phyloP scores from a whole-genome alignment of 2,113 vertebrate genomes.

The Ascaphus truei region DNA sequence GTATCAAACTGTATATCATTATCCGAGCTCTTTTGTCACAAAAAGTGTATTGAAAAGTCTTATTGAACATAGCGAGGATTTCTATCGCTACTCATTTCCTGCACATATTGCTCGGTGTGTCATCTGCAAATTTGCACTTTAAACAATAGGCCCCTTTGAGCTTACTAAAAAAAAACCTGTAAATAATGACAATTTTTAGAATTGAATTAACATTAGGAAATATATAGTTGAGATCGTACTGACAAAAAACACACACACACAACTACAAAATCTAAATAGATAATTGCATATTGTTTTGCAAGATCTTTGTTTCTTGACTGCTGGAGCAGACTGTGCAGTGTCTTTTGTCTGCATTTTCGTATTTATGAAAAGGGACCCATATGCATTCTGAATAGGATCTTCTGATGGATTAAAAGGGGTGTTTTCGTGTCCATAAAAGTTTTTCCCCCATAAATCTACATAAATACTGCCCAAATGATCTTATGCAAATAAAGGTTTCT shows the following conservation, averaged over 20 bases:
- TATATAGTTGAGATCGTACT: constrained; percentile 20
- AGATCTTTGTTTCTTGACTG: constrained; percentile 3
- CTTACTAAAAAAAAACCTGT: neutral
- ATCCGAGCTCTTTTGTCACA: too few species aligned
- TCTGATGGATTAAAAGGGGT: constrained; percentile 17
- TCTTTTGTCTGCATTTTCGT: constrained; percentile 1
- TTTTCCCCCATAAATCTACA: constrained; percentile 23
- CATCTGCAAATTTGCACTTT: neutral
- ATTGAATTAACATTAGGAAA: neutral
- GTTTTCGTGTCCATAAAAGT: constrained; percentile 25
- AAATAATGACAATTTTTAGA: constrained; percentile 21
- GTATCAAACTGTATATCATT: too few species aligned
- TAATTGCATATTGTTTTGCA: constrained; percentile 16
- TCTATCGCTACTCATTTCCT: too few species aligned
- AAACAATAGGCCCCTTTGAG: neutral
- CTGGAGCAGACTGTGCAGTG: neutral
- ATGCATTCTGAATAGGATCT: constrained; percentile 8
- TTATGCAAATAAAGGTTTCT: neutral
- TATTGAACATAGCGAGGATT: too few species aligned
- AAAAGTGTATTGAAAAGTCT: too few species aligned
- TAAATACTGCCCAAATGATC: constrained; percentile 11
- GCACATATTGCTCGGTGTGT: too few species aligned
- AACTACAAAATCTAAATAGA: constrained; percentile 5
- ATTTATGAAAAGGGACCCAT: constrained; percentile 20
- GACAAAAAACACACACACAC: neutral